phyloP scores from a whole-genome alignment of 2,797 vertebrate species.

The Mus caroli region DNA sequence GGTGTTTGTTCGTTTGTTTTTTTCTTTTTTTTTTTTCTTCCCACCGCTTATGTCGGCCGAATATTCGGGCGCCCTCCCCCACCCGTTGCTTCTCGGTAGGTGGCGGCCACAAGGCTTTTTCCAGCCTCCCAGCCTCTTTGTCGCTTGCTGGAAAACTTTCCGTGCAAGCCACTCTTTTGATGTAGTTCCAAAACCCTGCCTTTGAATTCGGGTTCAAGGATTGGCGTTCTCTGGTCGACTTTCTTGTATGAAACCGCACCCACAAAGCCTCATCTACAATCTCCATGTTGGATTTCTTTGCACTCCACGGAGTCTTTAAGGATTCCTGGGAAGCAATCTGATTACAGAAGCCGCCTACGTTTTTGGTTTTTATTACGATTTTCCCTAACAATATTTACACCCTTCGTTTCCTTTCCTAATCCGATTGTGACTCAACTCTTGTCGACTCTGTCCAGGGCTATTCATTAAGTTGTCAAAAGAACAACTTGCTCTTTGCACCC shows the following conservation, averaged over 20 bases:
- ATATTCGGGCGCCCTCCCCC: constrained; percentile 30
- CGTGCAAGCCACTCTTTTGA: constrained; percentile 65
- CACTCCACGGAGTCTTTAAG: neutral
- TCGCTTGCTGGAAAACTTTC: constrained; percentile 78
- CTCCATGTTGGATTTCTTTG: constrained; percentile 53
- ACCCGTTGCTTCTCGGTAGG: constrained; percentile 66
- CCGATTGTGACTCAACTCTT: neutral
- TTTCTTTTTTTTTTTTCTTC: neutral
- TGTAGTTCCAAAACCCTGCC: constrained; percentile 67
- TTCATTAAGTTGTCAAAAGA: constrained; percentile 27
- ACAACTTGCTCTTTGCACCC: constrained; percentile 16
- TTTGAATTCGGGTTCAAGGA: constrained; percentile 68
- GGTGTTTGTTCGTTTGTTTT: neutral
- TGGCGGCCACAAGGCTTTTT: constrained; percentile 71
- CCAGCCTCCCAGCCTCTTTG: constrained; percentile 71
- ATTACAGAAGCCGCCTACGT: neutral
- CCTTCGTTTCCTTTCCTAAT: neutral
- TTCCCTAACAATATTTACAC: neutral
- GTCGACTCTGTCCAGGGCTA: neutral
- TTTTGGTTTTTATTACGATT: neutral
- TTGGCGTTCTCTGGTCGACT: constrained; percentile 21
- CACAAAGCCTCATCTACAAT: constrained; percentile 20
- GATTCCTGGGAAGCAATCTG: constrained; percentile 9
- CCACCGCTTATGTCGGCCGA: neutral
- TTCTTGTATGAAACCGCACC: constrained; percentile 61